phyloP scores from a whole-genome alignment of 1,140 invertebrate species.

The Drosophila ercepeae region DNA sequence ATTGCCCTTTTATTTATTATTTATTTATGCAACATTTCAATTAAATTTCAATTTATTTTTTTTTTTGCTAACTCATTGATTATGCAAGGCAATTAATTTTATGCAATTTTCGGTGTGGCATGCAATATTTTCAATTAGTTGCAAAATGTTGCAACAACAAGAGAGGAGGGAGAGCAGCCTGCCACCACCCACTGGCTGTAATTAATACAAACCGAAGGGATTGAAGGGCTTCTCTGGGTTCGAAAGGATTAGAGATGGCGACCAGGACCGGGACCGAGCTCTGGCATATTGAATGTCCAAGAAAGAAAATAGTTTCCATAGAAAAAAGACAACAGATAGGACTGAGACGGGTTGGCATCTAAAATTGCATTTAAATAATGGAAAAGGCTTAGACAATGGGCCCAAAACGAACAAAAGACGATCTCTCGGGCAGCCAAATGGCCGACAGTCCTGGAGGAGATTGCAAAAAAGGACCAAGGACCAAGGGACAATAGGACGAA shows the following conservation, averaged over 20 bases:
- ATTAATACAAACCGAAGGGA: conserved; percentile 20
- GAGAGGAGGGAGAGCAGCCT: too few species aligned
- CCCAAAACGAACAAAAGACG: conserved; percentile 37
- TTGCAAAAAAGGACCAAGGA: conserved; percentile 1
- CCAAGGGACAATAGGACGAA: neutral
- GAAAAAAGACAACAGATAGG: neutral
- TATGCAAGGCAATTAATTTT: conserved; percentile 54
- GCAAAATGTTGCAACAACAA: neutral
- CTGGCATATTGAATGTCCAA: conserved; percentile 45
- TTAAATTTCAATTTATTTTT: conserved; percentile 62
- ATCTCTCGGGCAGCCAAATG: conserved; percentile 32
- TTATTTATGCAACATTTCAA: conserved; percentile 45
- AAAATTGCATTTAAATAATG: conserved; percentile 77
- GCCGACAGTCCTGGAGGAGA: conserved; percentile 1
- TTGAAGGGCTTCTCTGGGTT: too few species aligned
- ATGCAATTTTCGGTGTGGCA: conserved; percentile 23
- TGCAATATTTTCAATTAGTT: conserved; percentile 46
- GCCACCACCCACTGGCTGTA: conserved; percentile 6
- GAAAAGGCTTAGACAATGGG: conserved; percentile 57
- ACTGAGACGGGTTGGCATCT: conserved; percentile 21
- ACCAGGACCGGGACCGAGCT: neutral
- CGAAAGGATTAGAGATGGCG: neutral
- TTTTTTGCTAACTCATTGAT: conserved; percentile 45
- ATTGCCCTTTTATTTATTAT: conserved; percentile 22
- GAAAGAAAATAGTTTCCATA: conserved; percentile 58